Evolutionary conservation across 2,888 invertebrate species (phyloP).

Genomic region (Tinea semifulvella): DNA sequence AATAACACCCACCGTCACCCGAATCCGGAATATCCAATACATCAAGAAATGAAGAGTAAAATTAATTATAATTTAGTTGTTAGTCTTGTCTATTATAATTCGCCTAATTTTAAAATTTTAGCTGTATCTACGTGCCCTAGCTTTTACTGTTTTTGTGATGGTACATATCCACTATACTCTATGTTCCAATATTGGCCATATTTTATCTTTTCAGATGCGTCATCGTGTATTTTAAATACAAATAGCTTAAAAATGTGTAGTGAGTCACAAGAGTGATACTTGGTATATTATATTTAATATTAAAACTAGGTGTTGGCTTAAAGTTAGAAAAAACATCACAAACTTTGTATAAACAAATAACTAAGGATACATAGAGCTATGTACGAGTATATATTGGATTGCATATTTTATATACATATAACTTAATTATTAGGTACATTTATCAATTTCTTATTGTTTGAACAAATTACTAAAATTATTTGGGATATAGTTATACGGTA

Average conservation of each 20-base stretch:
- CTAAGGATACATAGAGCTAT: not conserved
- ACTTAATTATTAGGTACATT: not conserved
- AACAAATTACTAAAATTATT: constrained; percentile 5
- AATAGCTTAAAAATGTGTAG: too few species aligned
- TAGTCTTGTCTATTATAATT: not conserved
- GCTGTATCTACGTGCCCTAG: not conserved
- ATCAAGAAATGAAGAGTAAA: constrained; percentile 17
- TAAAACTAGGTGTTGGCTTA: constrained; percentile 1
- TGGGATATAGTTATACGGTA: not conserved
- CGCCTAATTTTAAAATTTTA: too few species aligned
- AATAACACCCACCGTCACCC: constrained; percentile 34
- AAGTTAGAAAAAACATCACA: too few species aligned
- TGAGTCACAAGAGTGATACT: not conserved
- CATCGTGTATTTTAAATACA: too few species aligned
- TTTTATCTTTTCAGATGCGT: too few species aligned
- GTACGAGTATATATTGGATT: too few species aligned
- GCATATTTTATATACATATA: not conserved
- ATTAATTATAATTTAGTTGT: constrained; percentile 3
- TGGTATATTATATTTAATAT: too few species aligned
- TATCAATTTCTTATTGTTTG: constrained; percentile 1
- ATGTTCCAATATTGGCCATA: too few species aligned
- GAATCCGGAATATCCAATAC: constrained; percentile 47
- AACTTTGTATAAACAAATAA: not conserved
- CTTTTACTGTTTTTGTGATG: not conserved
- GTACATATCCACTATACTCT: not conserved